phyloP scores from a whole-genome alignment of 2,888 invertebrate species.

The Lordiphosa andalusiaca region DNA sequence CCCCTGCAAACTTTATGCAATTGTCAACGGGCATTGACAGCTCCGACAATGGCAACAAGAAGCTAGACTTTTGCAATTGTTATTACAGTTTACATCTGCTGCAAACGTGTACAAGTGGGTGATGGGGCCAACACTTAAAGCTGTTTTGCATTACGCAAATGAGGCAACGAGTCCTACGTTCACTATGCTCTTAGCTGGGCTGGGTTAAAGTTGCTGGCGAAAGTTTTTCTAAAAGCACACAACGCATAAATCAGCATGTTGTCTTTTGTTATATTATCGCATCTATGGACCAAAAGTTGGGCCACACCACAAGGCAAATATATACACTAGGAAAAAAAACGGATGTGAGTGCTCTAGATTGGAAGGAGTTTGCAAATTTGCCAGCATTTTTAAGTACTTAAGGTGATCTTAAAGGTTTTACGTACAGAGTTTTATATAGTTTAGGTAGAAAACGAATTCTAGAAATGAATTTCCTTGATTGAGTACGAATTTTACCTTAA shows the following conservation, averaged over 20 bases:
- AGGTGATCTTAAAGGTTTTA: too few relatives aligned
- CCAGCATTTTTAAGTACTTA: too few relatives aligned
- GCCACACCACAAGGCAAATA: background rate
- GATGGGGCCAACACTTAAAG: slow-evolving; percentile 25
- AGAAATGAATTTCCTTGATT: too few relatives aligned
- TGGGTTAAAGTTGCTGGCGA: slow-evolving; percentile 34
- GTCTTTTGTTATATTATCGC: slow-evolving; percentile 59
- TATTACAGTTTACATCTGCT: slow-evolving; percentile 55
- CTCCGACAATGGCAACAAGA: slow-evolving; percentile 44
- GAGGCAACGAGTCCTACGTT: slow-evolving; percentile 22
- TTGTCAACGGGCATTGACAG: slow-evolving; percentile 63
- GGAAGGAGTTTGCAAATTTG: too few relatives aligned
- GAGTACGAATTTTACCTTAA: too few relatives aligned
- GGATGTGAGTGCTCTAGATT: slow-evolving; percentile 6
- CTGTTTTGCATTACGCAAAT: slow-evolving; percentile 1
- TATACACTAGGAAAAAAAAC: background rate
- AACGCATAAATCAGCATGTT: slow-evolving; percentile 66
- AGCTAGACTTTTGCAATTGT: slow-evolving; percentile 58
- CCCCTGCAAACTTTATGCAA: slow-evolving; percentile 44
- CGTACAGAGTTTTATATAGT: too few relatives aligned
- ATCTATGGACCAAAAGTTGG: slow-evolving; percentile 30
- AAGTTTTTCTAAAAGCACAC: slow-evolving; percentile 42
- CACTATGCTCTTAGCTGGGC: background rate
- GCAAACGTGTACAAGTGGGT: slow-evolving; percentile 26
- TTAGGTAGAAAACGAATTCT: too few relatives aligned